Conservation (phyloP, 2,888 invertebrate genomes). For the Eugnorisma glareosa region DNA sequence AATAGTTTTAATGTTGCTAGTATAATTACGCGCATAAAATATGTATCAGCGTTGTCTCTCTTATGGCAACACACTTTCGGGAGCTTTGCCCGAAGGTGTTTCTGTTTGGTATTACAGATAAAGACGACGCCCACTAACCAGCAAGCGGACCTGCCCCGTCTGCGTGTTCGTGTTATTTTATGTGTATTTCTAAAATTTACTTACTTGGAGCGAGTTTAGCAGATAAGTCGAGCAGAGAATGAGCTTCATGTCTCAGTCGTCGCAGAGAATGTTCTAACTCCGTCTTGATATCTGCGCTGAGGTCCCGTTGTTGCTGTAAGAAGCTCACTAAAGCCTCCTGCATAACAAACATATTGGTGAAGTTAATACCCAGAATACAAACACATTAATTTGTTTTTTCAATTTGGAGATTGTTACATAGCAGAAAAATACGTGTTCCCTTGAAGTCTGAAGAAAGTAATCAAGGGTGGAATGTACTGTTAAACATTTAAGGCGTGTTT, state of each 20-base stretch:
- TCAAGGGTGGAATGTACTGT: not conserved
- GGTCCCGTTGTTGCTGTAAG: conserved; percentile 88
- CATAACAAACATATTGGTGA: not conserved
- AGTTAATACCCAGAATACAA: not conserved
- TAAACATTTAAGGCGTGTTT: conserved; percentile 1
- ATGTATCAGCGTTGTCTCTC: not conserved
- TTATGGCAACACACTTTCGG: not conserved
- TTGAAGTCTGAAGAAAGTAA: not conserved
- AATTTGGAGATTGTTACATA: not conserved
- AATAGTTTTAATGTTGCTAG: not conserved
- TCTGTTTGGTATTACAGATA: not conserved
- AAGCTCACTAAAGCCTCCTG: conserved; percentile 89
- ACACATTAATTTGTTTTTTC: not conserved
- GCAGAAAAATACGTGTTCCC: not conserved
- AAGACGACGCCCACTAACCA: not conserved
- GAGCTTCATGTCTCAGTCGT: conserved; percentile 93
- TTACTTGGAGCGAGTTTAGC: conserved; percentile 77
- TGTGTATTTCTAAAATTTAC: conserved; percentile 45
- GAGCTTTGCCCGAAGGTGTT: fast-evolving
- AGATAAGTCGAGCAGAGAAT: conserved; percentile 92
- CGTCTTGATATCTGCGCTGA: conserved; percentile 91
- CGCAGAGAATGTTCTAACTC: conserved; percentile 93
- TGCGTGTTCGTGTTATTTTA: not conserved
- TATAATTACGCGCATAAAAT: not conserved
- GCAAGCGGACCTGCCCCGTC: too few relatives aligned